Evolutionary conservation across 2,888 invertebrate species (phyloP).

Genomic region (Anthophora plumipes): DNA sequence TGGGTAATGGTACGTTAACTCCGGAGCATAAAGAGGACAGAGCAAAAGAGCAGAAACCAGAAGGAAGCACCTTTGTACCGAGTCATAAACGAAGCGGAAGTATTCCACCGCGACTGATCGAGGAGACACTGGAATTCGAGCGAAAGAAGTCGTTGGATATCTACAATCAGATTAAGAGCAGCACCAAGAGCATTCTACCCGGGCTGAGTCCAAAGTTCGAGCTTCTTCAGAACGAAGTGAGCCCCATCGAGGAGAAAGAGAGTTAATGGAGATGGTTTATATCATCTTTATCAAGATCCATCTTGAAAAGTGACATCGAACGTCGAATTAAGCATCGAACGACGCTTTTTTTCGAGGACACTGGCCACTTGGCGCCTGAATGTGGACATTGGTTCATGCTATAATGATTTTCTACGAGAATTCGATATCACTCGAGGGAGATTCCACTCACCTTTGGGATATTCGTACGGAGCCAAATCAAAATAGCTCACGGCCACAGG

Average conservation of each 20-base stretch:
- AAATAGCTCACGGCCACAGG: conserved; percentile 22
- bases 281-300: conserved; percentile 8
- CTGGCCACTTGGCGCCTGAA: neutral
- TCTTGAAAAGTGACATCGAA: conserved; percentile 39
- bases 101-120: conserved; percentile 86
- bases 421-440: neutral
- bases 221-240: conserved; percentile 86
- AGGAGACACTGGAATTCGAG: conserved; percentile 83
- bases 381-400: neutral
- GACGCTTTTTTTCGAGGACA: neutral
- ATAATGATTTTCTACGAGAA: conserved; percentile 8
- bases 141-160: conserved; percentile 84
- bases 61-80: conserved; percentile 84
- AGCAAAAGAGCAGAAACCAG: conserved; percentile 72
- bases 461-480: conserved; percentile 53
- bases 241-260: conserved; percentile 83
- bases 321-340: neutral
- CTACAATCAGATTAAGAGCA: conserved; percentile 87
- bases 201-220: conserved; percentile 87
- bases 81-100: conserved; percentile 86
- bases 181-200: conserved; percentile 85
- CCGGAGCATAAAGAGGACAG: conserved; percentile 76
- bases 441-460: neutral
- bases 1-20: conserved; percentile 85
- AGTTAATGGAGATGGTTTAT: conserved; percentile 76